Conservation (phyloP, 2,888 invertebrate genomes). For the Cheilosia scutellata region DNA sequence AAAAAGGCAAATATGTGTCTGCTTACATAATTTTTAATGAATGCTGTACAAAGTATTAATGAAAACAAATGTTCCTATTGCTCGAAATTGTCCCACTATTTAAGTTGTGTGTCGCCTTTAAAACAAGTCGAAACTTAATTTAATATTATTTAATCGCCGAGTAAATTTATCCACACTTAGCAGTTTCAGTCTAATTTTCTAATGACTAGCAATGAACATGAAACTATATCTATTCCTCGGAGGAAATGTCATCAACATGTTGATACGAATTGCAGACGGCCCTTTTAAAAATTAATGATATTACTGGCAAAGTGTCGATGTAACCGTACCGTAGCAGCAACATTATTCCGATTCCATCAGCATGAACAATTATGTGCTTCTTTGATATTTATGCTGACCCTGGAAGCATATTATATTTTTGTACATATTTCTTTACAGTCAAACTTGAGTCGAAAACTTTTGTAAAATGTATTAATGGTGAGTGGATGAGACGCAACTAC, state of each 20-base stretch:
- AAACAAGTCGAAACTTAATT: neutral
- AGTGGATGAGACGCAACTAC: neutral
- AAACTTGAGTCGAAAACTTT: slow-evolving; percentile 5
- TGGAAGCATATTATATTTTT: too few species aligned
- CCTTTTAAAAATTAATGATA: slow-evolving; percentile 42
- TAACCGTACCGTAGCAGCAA: neutral
- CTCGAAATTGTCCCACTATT: neutral
- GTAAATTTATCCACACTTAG: neutral
- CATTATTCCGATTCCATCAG: neutral
- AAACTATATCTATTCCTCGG: slow-evolving; percentile 14
- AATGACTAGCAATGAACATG: slow-evolving; percentile 53
- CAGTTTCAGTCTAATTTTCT: slow-evolving; percentile 9
- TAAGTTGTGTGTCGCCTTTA: neutral
- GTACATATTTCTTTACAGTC: slow-evolving; percentile 24
- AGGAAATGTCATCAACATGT: slow-evolving; percentile 11
- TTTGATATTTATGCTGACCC: neutral
- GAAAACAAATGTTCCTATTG: too few species aligned
- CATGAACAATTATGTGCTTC: neutral
- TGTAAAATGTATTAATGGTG: slow-evolving; percentile 4
- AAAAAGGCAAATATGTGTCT: too few species aligned
- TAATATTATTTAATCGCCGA: neutral
- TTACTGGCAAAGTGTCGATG: slow-evolving; percentile 27
- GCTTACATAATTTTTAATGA: too few species aligned
- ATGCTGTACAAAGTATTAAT: too few species aligned
- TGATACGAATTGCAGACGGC: slow-evolving; percentile 29